phyloP scores from a whole-genome alignment of 2,113 vertebrate genomes.

The Megaceryle maxima region DNA sequence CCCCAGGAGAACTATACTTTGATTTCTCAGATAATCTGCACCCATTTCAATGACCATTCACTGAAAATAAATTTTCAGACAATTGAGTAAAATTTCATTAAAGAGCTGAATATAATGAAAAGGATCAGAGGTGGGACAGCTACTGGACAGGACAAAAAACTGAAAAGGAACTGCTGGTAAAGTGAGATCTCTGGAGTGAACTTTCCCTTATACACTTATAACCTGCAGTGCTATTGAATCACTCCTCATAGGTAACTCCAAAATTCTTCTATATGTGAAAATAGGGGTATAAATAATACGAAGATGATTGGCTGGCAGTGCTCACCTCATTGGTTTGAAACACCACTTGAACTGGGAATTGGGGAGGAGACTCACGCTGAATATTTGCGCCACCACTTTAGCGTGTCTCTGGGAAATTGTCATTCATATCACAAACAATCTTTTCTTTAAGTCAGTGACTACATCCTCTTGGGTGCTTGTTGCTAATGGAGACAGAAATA shows the following conservation, averaged over 20 bases:
- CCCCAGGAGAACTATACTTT: background rate
- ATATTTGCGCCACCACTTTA: slow-evolving; percentile 7
- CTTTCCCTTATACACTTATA: background rate
- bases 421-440: slow-evolving; percentile 61
- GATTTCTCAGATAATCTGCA: background rate
- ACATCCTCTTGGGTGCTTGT: slow-evolving; percentile 47
- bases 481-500: slow-evolving; percentile 77
- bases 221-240: background rate
- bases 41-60: background rate
- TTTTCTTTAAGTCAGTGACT: slow-evolving; percentile 44
- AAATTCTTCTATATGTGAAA: background rate
- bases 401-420: slow-evolving; percentile 55
- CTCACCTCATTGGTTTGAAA: background rate
- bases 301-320: background rate
- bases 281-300: background rate
- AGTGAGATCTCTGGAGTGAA: background rate
- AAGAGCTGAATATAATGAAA: background rate
- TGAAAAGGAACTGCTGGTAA: background rate
- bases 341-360: background rate
- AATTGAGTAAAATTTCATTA: slow-evolving; percentile 12
- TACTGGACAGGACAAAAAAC: background rate
- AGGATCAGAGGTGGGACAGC: background rate
- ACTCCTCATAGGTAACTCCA: background rate
- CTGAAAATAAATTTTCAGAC: background rate
- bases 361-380: background rate